These are phyloP conservation scores for Drosophila merina DNA, from an alignment of 2,888 invertebrate species.

Conservation along the genomic window DNA sequence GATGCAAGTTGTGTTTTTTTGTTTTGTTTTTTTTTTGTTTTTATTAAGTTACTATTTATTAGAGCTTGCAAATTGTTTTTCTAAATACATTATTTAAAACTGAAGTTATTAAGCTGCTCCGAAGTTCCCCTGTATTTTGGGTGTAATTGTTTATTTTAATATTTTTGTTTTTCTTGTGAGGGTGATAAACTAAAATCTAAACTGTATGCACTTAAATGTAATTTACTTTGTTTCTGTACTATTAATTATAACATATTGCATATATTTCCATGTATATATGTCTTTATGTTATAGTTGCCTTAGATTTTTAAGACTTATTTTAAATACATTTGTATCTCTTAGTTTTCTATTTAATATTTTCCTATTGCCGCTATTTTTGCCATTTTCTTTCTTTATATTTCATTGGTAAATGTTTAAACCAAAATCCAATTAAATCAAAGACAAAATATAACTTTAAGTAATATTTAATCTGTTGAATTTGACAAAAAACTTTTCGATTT, in stretches of 20 bases:
- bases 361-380: slow-evolving; percentile 44
- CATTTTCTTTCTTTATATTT: slow-evolving; percentile 20
- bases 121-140: slow-evolving; percentile 21
- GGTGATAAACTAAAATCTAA: slow-evolving; percentile 20
- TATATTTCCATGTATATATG: slow-evolving; percentile 59
- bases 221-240: slow-evolving; percentile 39
- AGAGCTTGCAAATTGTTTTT: slow-evolving; percentile 3
- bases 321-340: slow-evolving; percentile 41
- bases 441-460: slow-evolving; percentile 51
- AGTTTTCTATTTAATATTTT: slow-evolving; percentile 32
- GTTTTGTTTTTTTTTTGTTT: background rate
- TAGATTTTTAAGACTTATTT: slow-evolving; percentile 55
- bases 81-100: slow-evolving; percentile 34
- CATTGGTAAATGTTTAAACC: slow-evolving; percentile 45
- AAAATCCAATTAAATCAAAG: slow-evolving; percentile 52
- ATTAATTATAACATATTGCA: slow-evolving; percentile 52
- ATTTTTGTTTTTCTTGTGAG: slow-evolving; percentile 11
- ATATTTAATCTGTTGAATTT: slow-evolving; percentile 26
- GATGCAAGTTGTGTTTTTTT: slow-evolving; percentile 3
- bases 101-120: slow-evolving; percentile 40
- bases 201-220: slow-evolving; percentile 40
- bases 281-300: slow-evolving; percentile 60
- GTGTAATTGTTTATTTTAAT: slow-evolving; percentile 9
- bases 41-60: slow-evolving; percentile 3
- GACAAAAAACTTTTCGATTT: slow-evolving; percentile 22